phyloP scores from a whole-genome alignment of 1,140 invertebrate species.

The Chironomus striatipennis region DNA sequence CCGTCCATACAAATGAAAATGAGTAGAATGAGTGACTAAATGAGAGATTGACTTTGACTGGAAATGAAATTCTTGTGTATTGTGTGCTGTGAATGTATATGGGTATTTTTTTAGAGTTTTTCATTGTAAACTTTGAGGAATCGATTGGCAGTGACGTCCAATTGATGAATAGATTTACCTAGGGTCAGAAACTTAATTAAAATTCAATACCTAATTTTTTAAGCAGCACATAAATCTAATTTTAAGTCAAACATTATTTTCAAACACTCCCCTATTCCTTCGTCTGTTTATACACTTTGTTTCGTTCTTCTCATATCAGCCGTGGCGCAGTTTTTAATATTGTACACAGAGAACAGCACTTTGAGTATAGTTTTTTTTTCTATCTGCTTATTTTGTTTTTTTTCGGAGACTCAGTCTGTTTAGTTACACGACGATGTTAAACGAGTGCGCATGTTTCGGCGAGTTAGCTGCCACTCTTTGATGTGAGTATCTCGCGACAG shows the following conservation, averaged over 20 bases:
- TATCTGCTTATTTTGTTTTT: background rate
- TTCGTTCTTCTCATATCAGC: constrained; percentile 16
- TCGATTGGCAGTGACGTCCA: too few species aligned
- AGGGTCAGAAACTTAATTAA: too few species aligned
- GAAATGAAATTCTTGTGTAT: background rate
- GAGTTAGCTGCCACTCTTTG: background rate
- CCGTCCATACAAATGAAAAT: background rate
- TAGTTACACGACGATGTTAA: constrained; percentile 13
- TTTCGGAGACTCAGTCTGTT: background rate
- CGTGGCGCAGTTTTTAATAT: background rate
- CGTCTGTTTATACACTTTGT: too few species aligned
- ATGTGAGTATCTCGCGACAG: constrained; percentile 9
- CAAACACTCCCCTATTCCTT: too few species aligned
- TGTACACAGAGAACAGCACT: background rate
- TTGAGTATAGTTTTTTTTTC: background rate
- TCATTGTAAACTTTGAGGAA: background rate
- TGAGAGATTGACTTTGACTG: background rate
- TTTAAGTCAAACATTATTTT: too few species aligned
- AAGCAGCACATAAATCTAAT: too few species aligned
- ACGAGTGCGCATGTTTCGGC: constrained; percentile 18
- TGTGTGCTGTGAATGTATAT: constrained; percentile 4
- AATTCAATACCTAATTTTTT: too few species aligned
- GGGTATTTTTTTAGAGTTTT: constrained; percentile 1
- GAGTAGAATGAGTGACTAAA: background rate
- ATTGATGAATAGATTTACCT: too few species aligned